A percentile compares a stretch with the other conserved stretches of the same genome.
Conservation (phyloP, 2,113 vertebrate species). For the Aegithalos caudatus region DNA sequence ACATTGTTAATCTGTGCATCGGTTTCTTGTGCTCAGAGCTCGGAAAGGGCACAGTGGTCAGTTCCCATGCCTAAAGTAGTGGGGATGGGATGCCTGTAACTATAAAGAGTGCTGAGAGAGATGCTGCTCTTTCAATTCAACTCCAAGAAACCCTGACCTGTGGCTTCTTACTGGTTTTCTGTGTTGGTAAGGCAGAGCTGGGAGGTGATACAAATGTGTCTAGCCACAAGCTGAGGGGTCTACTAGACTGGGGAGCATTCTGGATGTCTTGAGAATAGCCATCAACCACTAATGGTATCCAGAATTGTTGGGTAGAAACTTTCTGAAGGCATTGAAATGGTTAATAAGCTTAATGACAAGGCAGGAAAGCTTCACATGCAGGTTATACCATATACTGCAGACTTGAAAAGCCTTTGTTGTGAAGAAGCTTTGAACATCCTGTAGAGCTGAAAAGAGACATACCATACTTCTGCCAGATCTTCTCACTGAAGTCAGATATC, state of each 20-base stretch:
- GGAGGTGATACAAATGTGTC: background rate
- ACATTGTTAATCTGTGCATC: background rate
- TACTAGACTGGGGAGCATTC: background rate
- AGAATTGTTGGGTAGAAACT: background rate
- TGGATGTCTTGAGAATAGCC: background rate
- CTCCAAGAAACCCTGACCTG: background rate
- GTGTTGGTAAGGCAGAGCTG: background rate
- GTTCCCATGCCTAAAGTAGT: background rate
- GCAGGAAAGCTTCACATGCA: background rate
- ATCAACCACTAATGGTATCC: background rate
- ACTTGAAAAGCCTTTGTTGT: background rate
- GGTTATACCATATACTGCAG: fast-evolving
- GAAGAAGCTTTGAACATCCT: background rate
- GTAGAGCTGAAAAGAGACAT: background rate
- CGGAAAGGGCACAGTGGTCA: background rate
- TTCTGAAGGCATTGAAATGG: background rate
- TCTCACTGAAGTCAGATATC: background rate
- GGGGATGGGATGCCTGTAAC: background rate
- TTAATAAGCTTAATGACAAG: background rate
- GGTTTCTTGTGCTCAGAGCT: background rate
- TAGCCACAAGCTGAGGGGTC: background rate
- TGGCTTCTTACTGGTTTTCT: background rate
- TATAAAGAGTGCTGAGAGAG: background rate
- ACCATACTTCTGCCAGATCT: background rate
- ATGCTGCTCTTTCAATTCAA: background rate